These are phyloP conservation scores for Iphiclides podalirius DNA, from an alignment of 2,888 invertebrate genomes.

Conservation along the genomic window DNA sequence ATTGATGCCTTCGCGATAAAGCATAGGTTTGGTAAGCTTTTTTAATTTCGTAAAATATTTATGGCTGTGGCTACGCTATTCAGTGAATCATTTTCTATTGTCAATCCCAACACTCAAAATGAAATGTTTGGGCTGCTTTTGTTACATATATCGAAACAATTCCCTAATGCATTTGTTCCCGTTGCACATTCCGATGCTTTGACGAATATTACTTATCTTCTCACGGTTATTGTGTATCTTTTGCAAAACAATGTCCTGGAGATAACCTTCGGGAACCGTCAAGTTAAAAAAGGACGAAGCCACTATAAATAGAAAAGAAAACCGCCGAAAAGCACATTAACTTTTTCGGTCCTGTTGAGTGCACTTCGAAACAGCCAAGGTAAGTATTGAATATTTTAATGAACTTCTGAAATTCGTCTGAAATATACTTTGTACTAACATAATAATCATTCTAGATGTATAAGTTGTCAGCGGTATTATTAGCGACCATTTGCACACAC, in stretches of 20 bases:
- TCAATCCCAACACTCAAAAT: neutral
- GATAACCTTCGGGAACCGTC: constrained; percentile 42
- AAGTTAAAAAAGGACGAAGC: constrained; percentile 29
- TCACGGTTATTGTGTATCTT: constrained; percentile 35
- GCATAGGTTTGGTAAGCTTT: neutral
- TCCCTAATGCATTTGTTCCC: constrained; percentile 9
- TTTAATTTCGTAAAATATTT: neutral
- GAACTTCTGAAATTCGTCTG: no score
- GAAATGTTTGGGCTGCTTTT: neutral
- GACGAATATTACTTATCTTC: constrained; percentile 50
- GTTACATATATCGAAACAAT: neutral
- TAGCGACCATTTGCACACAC: constrained; percentile 34
- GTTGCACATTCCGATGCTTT: constrained; percentile 53
- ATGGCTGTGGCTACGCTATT: neutral
- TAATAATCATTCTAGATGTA: constrained; percentile 62
- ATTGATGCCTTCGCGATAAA: neutral
- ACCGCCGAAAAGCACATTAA: constrained; percentile 22
- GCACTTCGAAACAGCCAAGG: constrained; percentile 3
- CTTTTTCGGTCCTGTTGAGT: constrained; percentile 5
- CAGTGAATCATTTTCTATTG: neutral
- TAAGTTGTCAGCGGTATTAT: constrained; percentile 38
- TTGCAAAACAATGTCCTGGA: constrained; percentile 54
- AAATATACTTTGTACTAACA: constrained; percentile 1
- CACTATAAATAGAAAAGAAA: constrained; percentile 52
- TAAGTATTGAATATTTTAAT: constrained; percentile 4